Conservation (phyloP, 2,888 invertebrate genomes). For the Amorpha juglandis region DNA sequence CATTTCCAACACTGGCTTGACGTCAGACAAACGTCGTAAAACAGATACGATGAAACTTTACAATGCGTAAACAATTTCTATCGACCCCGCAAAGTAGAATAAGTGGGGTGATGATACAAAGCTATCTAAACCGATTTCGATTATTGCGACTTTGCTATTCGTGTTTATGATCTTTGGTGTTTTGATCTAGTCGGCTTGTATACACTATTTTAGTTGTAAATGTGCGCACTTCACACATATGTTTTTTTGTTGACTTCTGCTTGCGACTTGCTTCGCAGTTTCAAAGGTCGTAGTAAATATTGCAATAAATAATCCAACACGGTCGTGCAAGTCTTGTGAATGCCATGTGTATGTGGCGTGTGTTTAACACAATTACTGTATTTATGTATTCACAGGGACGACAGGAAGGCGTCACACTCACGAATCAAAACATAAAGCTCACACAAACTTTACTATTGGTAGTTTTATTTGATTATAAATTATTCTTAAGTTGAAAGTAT, state of each 20-base stretch:
- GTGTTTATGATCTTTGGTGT: not conserved
- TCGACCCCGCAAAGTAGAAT: not conserved
- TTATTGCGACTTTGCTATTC: not conserved
- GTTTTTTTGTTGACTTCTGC: not conserved
- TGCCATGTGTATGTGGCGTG: too few species aligned
- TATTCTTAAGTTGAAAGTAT: too few species aligned
- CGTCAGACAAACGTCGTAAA: slow-evolving; percentile 14
- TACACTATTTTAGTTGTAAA: not conserved
- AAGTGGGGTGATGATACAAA: not conserved
- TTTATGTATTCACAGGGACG: too few species aligned
- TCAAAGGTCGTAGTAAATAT: too few species aligned
- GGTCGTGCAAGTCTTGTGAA: too few species aligned
- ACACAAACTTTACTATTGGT: too few species aligned
- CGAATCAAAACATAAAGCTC: too few species aligned
- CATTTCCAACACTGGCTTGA: not conserved
- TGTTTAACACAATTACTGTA: too few species aligned
- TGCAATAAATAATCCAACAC: too few species aligned
- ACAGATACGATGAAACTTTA: not conserved
- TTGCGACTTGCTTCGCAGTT: not conserved
- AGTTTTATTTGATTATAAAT: too few species aligned
- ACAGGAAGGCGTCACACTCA: too few species aligned
- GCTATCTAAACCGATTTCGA: not conserved
- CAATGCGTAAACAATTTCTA: not conserved
- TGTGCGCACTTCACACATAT: not conserved
- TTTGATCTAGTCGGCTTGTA: not conserved